These are phyloP conservation scores for Amphibalanus amphitrite DNA, from an alignment of 1,140 invertebrate species.

Conservation along the genomic window DNA sequence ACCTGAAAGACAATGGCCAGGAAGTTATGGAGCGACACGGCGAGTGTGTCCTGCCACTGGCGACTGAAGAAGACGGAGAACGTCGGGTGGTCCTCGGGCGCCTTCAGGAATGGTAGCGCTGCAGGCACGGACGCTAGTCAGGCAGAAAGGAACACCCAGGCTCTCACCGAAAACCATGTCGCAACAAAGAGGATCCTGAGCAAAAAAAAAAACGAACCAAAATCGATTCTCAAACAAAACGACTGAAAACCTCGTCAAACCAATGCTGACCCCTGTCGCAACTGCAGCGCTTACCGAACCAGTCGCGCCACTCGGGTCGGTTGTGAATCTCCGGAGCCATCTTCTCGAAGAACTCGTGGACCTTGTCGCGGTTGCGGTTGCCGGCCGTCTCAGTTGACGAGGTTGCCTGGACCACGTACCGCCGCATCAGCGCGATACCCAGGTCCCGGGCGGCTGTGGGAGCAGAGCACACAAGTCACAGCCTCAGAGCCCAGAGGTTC, in stretches of 20 bases:
- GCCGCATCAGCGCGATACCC: background rate
- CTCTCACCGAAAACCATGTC: no score
- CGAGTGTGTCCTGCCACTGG: conserved; percentile 85
- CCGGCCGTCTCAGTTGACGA: background rate
- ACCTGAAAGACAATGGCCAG: conserved; percentile 54
- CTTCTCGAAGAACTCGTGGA: conserved; percentile 76
- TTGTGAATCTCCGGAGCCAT: conserved; percentile 70
- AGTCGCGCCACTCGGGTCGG: conserved; percentile 86
- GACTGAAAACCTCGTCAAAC: no score
- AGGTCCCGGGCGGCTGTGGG: background rate
- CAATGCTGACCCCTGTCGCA: no score
- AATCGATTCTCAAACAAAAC: no score
- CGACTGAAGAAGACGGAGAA: conserved; percentile 79
- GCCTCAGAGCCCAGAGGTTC: no score
- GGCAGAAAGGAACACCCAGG: no score
- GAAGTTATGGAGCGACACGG: conserved; percentile 88
- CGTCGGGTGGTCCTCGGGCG: conserved; percentile 70
- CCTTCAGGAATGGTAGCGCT: conserved; percentile 79
- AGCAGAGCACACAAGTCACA: no score
- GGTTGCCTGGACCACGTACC: background rate
- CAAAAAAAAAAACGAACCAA: no score
- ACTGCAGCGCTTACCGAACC: conserved; percentile 62
- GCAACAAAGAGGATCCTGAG: no score
- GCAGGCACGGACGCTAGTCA: no score
- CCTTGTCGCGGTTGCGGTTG: conserved; percentile 49